phyloP scores from a whole-genome alignment of 2,797 vertebrate genomes.

The Tokudaia tokunoshimensis region DNA sequence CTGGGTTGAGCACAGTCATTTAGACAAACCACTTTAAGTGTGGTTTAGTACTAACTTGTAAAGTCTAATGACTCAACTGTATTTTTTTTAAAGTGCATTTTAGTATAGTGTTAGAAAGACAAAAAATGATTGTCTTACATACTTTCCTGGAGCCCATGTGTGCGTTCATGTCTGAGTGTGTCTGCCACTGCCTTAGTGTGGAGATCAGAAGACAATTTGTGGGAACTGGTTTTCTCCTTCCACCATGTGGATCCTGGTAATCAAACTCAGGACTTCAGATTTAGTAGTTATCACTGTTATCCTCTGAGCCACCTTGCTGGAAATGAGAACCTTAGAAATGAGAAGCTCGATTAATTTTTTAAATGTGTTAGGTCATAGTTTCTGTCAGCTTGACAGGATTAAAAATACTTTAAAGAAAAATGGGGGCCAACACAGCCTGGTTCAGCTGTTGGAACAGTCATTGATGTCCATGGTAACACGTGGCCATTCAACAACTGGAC shows the following conservation, averaged over 20 bases:
- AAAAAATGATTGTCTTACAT: background rate
- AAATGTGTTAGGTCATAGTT: background rate
- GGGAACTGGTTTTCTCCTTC: background rate
- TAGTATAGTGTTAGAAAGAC: background rate
- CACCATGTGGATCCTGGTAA: background rate
- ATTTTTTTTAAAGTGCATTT: background rate
- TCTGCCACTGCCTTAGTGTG: background rate
- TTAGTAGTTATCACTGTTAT: background rate
- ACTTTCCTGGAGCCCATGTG: background rate
- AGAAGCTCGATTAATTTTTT: background rate
- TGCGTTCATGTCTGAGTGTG: background rate
- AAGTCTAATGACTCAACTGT: background rate
- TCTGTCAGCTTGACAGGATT: conserved; percentile 37
- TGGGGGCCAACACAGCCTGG: conserved; percentile 72
- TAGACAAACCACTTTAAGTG: background rate
- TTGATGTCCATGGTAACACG: conserved; percentile 73
- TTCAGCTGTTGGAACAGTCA: conserved; percentile 79
- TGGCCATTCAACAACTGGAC: conserved; percentile 66
- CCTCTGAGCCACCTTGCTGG: background rate
- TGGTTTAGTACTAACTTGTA: background rate
- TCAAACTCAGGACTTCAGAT: background rate
- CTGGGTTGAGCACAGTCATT: background rate
- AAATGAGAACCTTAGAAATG: conserved; percentile 48
- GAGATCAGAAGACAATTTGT: background rate
- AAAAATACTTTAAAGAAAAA: conserved; percentile 54